phyloP scores from a whole-genome alignment of 1,140 invertebrate species.

The Lutraria rhynchaena region DNA sequence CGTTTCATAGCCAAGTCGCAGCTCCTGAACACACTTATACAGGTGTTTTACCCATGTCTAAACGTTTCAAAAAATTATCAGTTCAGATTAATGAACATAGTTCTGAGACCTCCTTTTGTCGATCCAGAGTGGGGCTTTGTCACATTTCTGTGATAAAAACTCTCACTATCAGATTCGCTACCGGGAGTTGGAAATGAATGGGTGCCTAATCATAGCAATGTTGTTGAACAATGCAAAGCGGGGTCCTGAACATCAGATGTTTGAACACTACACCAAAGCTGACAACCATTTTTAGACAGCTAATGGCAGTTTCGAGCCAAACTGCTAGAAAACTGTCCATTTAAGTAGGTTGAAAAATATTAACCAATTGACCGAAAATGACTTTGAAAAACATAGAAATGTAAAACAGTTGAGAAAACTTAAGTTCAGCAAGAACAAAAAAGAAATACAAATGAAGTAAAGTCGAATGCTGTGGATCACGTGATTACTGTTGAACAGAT shows the following conservation, averaged over 20 bases:
- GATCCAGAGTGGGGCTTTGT: conserved; percentile 2
- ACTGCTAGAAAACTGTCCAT: no score
- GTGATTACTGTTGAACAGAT: conserved; percentile 14
- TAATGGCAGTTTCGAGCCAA: no score
- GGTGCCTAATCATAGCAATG: no score
- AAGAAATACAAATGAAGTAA: not conserved
- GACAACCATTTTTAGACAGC: no score
- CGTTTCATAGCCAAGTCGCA: not conserved
- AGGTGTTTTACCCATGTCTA: not conserved
- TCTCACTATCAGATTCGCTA: no score
- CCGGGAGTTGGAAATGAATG: no score
- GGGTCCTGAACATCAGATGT: no score
- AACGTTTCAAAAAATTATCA: not conserved
- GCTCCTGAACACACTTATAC: not conserved
- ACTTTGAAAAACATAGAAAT: conserved; percentile 19
- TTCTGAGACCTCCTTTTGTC: not conserved
- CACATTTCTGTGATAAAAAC: conserved; percentile 1
- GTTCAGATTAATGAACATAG: not conserved
- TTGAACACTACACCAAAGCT: no score
- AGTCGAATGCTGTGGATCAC: conserved; percentile 1
- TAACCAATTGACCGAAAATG: no score
- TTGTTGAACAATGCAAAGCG: no score
- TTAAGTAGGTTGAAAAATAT: no score
- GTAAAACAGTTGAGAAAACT: conserved; percentile 15
- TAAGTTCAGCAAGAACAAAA: conserved; percentile 2